A percentile compares a stretch with the other conserved stretches of the same genome.
Evolutionary conservation across 2,797 vertebrate genomes (phyloP).

Genomic region (Silurus aristotelis): DNA sequence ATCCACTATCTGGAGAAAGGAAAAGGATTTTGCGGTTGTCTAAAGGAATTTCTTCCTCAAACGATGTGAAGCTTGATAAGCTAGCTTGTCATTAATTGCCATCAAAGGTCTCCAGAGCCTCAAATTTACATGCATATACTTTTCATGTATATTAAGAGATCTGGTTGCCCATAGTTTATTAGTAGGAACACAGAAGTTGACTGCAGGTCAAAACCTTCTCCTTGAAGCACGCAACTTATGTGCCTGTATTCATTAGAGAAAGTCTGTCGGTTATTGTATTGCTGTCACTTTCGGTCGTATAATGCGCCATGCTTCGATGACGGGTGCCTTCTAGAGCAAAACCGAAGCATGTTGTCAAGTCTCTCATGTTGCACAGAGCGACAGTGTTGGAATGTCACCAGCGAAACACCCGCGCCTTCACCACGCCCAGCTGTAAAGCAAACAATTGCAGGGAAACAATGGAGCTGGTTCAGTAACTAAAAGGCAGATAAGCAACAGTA

Average conservation of each 20-base stretch:
- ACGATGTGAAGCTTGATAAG: neutral
- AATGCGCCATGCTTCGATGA: neutral
- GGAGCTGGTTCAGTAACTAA: neutral
- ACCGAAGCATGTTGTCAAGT: neutral
- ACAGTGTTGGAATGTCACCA: conserved; percentile 19
- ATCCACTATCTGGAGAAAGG: neutral
- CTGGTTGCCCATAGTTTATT: neutral
- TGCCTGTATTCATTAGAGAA: neutral
- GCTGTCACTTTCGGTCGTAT: neutral
- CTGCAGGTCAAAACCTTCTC: too few relatives aligned
- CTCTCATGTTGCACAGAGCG: conserved; percentile 6
- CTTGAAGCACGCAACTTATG: neutral
- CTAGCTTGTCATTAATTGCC: neutral
- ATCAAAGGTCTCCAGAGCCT: neutral
- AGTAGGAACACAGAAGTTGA: neutral
- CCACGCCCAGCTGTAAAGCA: conserved; percentile 28
- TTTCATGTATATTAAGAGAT: too few relatives aligned
- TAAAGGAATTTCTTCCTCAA: neutral
- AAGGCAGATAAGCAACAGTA: neutral
- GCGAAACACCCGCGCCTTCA: neutral
- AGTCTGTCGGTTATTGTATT: neutral
- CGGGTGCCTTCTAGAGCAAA: conserved; percentile 1
- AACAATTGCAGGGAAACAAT: conserved; percentile 17
- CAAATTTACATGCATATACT: neutral
- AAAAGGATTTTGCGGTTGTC: neutral